Conservation (phyloP, 2,888 invertebrate species). For the Mycalesis mineus region DNA sequence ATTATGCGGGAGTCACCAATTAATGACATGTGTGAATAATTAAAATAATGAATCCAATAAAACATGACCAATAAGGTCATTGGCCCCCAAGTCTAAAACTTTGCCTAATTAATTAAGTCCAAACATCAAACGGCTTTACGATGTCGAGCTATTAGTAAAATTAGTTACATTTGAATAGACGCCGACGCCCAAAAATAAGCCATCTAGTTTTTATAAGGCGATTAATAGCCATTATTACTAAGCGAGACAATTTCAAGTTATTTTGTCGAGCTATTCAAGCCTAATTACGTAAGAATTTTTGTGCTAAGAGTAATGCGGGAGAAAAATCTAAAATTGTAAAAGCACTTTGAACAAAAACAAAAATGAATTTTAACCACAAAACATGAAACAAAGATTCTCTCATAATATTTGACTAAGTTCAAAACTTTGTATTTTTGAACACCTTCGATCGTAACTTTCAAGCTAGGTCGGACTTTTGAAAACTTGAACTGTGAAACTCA, state of each 20-base stretch:
- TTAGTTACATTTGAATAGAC: not conserved
- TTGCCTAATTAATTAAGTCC: constrained; percentile 18
- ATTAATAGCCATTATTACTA: not conserved
- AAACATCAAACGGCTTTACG: not conserved
- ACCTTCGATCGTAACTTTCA: too few relatives aligned
- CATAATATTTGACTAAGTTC: too few relatives aligned
- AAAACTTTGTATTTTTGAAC: too few relatives aligned
- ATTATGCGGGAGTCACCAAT: constrained; percentile 22
- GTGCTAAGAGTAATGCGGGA: too few relatives aligned
- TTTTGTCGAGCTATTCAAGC: not conserved
- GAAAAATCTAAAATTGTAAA: too few relatives aligned
- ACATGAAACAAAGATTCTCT: too few relatives aligned
- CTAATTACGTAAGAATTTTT: too few relatives aligned
- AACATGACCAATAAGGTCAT: constrained; percentile 18
- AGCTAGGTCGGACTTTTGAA: too few relatives aligned
- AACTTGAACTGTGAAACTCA: too few relatives aligned
- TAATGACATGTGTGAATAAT: constrained; percentile 29
- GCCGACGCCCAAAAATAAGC: not conserved
- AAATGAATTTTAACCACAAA: too few relatives aligned
- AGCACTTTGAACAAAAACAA: too few relatives aligned
- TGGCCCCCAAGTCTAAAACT: constrained; percentile 13
- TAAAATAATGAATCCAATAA: constrained; percentile 28
- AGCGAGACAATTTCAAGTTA: not conserved
- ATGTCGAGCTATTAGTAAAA: not conserved
- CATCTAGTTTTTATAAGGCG: not conserved